A percentile compares a stretch with the other conserved stretches of the same genome.
phyloP scores from a whole-genome alignment of 2,797 vertebrate genomes.

The Ctenosaura bakeri region DNA sequence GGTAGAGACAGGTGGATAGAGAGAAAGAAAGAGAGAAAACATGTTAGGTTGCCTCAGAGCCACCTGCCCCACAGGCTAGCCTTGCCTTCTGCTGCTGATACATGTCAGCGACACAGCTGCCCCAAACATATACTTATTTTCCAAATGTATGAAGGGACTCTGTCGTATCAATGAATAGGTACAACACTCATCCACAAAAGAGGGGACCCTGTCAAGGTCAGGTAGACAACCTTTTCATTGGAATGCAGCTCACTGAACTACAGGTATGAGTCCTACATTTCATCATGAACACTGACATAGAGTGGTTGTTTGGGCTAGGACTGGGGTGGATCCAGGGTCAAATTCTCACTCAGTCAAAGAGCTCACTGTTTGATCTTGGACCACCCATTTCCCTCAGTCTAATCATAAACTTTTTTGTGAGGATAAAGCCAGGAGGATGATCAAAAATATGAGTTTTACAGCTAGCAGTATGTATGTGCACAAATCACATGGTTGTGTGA shows the following conservation, averaged over 20 bases:
- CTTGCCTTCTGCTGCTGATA: too few relatives aligned
- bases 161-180: background rate
- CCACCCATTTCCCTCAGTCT: background rate
- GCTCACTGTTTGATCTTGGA: background rate
- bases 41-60: too few relatives aligned
- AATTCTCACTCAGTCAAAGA: too few relatives aligned
- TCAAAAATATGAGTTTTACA: background rate
- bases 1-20: too few relatives aligned
- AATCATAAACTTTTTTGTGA: background rate
- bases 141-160: background rate
- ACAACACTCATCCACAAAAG: background rate
- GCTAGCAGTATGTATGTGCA: slow-evolving; percentile 38
- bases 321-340: background rate
- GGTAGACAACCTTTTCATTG: background rate
- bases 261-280: background rate
- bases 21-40: too few relatives aligned
- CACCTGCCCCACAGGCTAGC: too few relatives aligned
- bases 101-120: too few relatives aligned
- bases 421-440: background rate
- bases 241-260: background rate
- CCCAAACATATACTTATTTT: too few relatives aligned
- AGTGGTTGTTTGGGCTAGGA: too few relatives aligned
- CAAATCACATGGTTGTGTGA: background rate
- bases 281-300: slow-evolving; percentile 29
- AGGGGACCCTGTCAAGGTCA: background rate